phyloP scores from a whole-genome alignment of 2,113 vertebrate species.

The Microcebus jonahi region DNA sequence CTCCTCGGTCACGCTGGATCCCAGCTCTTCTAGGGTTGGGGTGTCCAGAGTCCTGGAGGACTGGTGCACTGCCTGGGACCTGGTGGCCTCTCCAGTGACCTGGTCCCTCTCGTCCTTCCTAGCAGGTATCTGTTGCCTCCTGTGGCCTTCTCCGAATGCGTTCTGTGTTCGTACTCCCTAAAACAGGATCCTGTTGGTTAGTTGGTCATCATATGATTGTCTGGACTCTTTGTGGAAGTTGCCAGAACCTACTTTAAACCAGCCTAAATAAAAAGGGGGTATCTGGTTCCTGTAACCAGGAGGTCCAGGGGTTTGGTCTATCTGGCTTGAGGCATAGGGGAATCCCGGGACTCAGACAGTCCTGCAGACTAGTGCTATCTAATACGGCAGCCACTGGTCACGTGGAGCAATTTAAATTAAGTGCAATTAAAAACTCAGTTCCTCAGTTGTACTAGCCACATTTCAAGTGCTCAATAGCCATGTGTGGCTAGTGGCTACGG shows the following conservation, averaged over 20 bases:
- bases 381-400: background rate
- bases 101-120: background rate
- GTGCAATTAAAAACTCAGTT: background rate
- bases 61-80: background rate
- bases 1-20: background rate
- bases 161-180: background rate
- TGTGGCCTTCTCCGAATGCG: background rate
- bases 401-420: background rate
- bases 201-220: background rate
- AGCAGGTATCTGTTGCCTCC: background rate
- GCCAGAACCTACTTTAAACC: background rate
- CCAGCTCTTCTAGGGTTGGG: background rate
- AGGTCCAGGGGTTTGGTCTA: background rate
- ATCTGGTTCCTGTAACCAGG: background rate
- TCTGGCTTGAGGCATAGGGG: background rate
- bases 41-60: background rate
- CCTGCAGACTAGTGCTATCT: background rate
- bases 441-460: background rate
- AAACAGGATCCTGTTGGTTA: background rate
- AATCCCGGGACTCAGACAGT: background rate
- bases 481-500: background rate
- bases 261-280: background rate
- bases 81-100: background rate
- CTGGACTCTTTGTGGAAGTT: background rate
- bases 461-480: background rate